These are phyloP conservation scores for Rhingia rostrata DNA, from an alignment of 2,888 invertebrate species.

Conservation along the genomic window DNA sequence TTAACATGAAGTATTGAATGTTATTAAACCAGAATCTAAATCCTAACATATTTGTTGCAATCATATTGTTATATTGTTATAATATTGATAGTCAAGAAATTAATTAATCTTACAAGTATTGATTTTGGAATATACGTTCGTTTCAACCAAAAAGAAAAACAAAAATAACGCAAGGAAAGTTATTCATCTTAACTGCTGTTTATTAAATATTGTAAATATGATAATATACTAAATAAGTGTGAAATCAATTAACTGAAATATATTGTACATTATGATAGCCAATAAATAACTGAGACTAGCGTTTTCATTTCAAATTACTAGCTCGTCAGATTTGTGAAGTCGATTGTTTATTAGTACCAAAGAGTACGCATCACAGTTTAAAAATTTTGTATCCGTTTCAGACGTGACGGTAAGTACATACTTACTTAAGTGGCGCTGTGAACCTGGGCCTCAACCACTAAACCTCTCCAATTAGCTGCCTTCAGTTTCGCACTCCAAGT, in stretches of 20 bases:
- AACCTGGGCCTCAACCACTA: too few species aligned
- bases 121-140: slow-evolving; percentile 32
- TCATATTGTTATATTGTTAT: slow-evolving; percentile 54
- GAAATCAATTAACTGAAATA: slow-evolving; percentile 67
- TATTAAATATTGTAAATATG: slow-evolving; percentile 70
- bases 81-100: slow-evolving; percentile 25
- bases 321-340: too few species aligned
- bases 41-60: slow-evolving; percentile 43
- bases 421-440: too few species aligned
- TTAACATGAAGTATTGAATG: not conserved
- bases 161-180: slow-evolving; percentile 46
- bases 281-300: slow-evolving; percentile 48
- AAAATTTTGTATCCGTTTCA: too few species aligned
- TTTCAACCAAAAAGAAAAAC: slow-evolving; percentile 43
- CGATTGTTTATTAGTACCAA: too few species aligned
- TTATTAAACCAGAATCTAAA: slow-evolving; percentile 23
- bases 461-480: too few species aligned
- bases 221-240: slow-evolving; percentile 62
- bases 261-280: slow-evolving; percentile 72
- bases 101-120: slow-evolving; percentile 23
- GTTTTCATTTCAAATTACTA: slow-evolving; percentile 31
- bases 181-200: slow-evolving; percentile 61
- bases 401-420: too few species aligned
- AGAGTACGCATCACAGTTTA: too few species aligned
- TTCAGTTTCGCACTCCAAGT: too few species aligned